Evolutionary conservation across 2,113 vertebrate species (phyloP), one percentile per base, ranked within the genome.

Genomic region (Chaetodon auriga): DNA sequence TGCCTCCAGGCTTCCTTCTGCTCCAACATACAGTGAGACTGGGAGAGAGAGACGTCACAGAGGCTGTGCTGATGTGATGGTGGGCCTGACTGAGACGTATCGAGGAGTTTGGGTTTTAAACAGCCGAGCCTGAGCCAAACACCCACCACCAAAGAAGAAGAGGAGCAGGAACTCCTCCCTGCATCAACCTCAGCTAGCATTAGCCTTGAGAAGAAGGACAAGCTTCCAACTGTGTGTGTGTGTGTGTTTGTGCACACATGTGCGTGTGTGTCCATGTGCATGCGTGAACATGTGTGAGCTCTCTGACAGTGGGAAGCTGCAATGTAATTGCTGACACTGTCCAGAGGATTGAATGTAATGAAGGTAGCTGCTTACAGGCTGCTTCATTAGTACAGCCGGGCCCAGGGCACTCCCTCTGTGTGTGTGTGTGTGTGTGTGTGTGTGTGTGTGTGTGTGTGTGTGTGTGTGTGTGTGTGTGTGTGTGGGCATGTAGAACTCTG

Each of bases 261-360:
- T 69, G 66, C 75, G 83, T 51, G 25, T 23, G 51, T 41, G 61
- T n/a, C 51, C 18, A 57, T 55, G 35, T 71, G 61, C 63, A 58
- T 78, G 85, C 53, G 25, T 23, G 53, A n/a, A 9, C 4, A 7
- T 71, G 69, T 70, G 68, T 78, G 85, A 49, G 83, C 74, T 68
- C 74, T 68, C 74, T 91, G 87, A 93, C 85, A 74, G 89, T 88
- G 84, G 81, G 88, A 92, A 89, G 90, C 92, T 85, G 79, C 72
- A 82, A 84, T 93, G 86, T 94, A 94, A 94, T 93, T 93, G 93
- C 91, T 89, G 91, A 92, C 93, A 75, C 85, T 82, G 92, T 95
- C 93, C 93, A 94, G 93, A 95, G 95, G 91, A 94, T 95, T 94
- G 93, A 91, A 93, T 93, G 93, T 94, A 93, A 95, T 95, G 92